Percentiles rank a stretch among this genome's conserved stretches.
These are phyloP conservation scores for Harpagoxenus sublaevis DNA, from an alignment of 2,888 invertebrate species.

Conservation along the genomic window DNA sequence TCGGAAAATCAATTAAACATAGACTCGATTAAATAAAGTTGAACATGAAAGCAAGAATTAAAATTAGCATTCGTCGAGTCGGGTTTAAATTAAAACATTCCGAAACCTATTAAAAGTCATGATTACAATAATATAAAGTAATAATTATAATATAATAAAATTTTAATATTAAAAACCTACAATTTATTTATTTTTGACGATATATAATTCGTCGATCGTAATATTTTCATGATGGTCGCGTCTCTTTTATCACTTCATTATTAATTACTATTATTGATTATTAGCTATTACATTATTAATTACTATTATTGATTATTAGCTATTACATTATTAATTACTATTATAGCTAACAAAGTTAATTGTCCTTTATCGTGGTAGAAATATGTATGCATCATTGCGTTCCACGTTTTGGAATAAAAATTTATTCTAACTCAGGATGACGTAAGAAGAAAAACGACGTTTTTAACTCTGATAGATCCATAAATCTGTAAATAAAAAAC, in stretches of 20 bases:
- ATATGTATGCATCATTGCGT: neutral
- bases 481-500: conserved; percentile 17
- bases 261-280: neutral
- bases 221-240: neutral
- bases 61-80: neutral
- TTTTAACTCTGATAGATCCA: neutral
- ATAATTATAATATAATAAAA: conserved; percentile 3
- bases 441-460: neutral
- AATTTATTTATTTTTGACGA: neutral
- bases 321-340: neutral
- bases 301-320: too few relatives aligned
- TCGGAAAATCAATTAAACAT: neutral
- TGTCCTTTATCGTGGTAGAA: neutral
- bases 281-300: neutral
- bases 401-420: neutral
- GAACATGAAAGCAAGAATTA: neutral
- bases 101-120: neutral
- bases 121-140: neutral
- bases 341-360: neutral
- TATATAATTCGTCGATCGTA: neutral
- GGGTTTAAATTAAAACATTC: neutral
- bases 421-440: neutral
- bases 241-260: neutral
- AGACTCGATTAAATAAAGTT: neutral
- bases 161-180: neutral